phyloP scores from a whole-genome alignment of 2,888 invertebrate species.

The Nephrocerus scutellatus region DNA sequence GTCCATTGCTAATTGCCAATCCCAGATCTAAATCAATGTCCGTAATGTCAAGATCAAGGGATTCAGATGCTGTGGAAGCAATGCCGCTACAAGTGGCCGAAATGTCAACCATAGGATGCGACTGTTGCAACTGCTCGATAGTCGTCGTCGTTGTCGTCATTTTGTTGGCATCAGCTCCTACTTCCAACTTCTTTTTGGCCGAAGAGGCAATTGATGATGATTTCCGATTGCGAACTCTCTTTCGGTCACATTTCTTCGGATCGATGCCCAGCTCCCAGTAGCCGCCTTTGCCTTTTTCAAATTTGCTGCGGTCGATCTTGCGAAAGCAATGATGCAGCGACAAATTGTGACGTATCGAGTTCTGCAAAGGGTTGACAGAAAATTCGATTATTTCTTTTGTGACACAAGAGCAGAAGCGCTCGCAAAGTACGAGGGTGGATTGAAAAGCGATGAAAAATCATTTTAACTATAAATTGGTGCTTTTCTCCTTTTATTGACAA shows the following conservation, averaged over 20 bases:
- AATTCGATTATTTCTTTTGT: background rate
- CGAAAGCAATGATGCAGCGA: conserved; percentile 46
- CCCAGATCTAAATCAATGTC: too few relatives aligned
- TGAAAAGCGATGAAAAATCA: background rate
- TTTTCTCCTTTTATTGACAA: too few relatives aligned
- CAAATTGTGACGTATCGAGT: conserved; percentile 46
- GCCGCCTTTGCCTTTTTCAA: conserved; percentile 46
- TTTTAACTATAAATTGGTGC: too few relatives aligned
- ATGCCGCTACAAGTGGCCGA: too few relatives aligned
- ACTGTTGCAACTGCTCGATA: too few relatives aligned
- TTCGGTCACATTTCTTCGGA: conserved; percentile 42
- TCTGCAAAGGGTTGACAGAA: conserved; percentile 29
- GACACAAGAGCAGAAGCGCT: background rate
- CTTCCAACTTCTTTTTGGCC: too few relatives aligned
- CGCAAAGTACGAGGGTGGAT: background rate
- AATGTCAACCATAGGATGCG: too few relatives aligned
- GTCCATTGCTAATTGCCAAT: too few relatives aligned
- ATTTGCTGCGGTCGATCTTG: conserved; percentile 42
- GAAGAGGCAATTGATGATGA: conserved; percentile 19
- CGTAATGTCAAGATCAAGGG: too few relatives aligned
- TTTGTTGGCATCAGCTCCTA: too few relatives aligned
- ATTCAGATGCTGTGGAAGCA: too few relatives aligned
- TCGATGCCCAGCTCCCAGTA: conserved; percentile 47
- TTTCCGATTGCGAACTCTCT: conserved; percentile 41
- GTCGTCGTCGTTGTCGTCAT: too few relatives aligned